These are phyloP conservation scores for Henicopernis longicauda DNA, from an alignment of 2,113 vertebrate genomes.

Conservation along the genomic window DNA sequence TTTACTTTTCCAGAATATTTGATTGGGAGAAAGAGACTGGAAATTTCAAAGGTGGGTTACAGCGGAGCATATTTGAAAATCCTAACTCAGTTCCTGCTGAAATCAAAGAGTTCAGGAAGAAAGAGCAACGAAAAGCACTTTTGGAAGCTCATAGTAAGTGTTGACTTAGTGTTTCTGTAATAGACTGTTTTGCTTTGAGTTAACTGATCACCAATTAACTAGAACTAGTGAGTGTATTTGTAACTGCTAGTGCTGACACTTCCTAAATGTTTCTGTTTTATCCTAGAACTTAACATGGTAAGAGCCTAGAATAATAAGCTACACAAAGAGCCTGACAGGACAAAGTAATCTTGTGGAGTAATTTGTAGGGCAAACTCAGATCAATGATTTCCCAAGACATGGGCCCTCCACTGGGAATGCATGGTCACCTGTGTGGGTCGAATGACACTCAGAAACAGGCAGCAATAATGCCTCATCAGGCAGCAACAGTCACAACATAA, in stretches of 20 bases:
- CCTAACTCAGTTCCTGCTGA: not conserved
- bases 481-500: not conserved
- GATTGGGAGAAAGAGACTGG: not conserved
- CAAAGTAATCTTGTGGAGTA: not conserved
- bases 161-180: not conserved
- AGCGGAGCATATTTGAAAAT: not conserved
- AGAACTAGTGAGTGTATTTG: not conserved
- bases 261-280: not conserved
- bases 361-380: not conserved
- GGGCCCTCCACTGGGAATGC: not conserved
- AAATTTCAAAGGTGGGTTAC: not conserved
- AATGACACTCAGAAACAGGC: not conserved
- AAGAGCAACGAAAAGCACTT: not conserved
- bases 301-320: not conserved
- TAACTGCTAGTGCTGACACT: not conserved
- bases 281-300: not conserved
- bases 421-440: not conserved
- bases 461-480: not conserved
- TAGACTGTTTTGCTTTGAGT: not conserved
- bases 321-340: not conserved
- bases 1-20: not conserved
- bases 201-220: constrained; percentile 27
- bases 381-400: not conserved
- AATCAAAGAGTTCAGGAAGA: not conserved
- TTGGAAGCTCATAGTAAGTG: not conserved